phyloP scores from a whole-genome alignment of 2,797 vertebrate species.

The Pyrocephalus nanus region DNA sequence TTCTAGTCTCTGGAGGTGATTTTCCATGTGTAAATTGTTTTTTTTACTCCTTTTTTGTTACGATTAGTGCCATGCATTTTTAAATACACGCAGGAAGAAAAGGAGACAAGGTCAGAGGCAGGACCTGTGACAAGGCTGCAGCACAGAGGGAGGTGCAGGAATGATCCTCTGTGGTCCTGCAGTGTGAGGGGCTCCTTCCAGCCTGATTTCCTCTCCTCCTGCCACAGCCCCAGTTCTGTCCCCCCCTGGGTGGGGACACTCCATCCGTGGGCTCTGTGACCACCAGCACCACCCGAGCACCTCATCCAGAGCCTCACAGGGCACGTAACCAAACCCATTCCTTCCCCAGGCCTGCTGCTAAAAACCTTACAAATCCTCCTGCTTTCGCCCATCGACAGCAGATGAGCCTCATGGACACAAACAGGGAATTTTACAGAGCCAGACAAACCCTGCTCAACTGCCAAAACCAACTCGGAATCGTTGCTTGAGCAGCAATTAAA shows the following conservation, averaged over 20 bases:
- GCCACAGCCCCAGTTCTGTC: too few species aligned
- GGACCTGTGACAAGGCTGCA: background rate
- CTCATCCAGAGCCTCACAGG: accelerated
- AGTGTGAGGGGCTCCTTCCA: too few species aligned
- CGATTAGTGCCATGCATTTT: accelerated
- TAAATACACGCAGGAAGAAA: background rate
- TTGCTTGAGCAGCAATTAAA: conserved; percentile 44
- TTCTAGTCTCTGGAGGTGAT: background rate
- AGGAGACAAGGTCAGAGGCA: background rate
- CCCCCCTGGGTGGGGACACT: too few species aligned
- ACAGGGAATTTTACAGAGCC: background rate
- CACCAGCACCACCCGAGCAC: too few species aligned
- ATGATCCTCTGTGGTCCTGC: too few species aligned
- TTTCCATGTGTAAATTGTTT: background rate
- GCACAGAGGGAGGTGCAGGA: too few species aligned
- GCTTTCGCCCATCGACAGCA: background rate
- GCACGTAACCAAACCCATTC: background rate
- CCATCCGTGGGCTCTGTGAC: too few species aligned
- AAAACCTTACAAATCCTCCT: background rate
- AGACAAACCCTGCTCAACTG: conserved; percentile 18
- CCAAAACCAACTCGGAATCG: conserved; percentile 21
- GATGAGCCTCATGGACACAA: background rate
- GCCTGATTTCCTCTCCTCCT: too few species aligned
- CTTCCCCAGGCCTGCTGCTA: background rate
- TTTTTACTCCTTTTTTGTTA: background rate